These are phyloP conservation scores for Sinopyrophorus schimmeli DNA, from an alignment of 2,888 invertebrate genomes.

Conservation along the genomic window DNA sequence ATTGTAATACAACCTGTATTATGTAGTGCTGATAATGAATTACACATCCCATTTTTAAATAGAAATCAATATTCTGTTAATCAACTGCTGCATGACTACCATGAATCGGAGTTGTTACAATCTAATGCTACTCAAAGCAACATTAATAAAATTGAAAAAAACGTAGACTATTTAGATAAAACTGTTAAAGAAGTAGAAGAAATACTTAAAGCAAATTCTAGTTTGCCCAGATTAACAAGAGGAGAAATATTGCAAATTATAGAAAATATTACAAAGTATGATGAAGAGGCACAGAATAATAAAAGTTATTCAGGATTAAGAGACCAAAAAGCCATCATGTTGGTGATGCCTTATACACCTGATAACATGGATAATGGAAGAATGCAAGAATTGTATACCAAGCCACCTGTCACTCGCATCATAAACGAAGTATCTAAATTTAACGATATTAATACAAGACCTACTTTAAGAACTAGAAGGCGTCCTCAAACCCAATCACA, in stretches of 20 bases:
- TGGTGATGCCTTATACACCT: slow-evolving; percentile 68
- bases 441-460: slow-evolving; percentile 21
- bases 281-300: slow-evolving; percentile 44
- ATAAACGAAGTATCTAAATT: slow-evolving; percentile 49
- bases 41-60: no score
- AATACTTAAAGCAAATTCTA: slow-evolving; percentile 63
- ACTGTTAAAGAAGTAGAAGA: slow-evolving; percentile 71
- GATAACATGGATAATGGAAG: slow-evolving; percentile 58
- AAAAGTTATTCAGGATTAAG: slow-evolving; percentile 50
- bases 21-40: no score
- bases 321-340: slow-evolving; percentile 62
- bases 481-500: slow-evolving; percentile 3
- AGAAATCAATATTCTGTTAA: no score
- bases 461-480: slow-evolving; percentile 24
- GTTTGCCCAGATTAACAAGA: slow-evolving; percentile 66
- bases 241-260: slow-evolving; percentile 69
- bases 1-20: no score
- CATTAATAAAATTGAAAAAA: slow-evolving; percentile 8
- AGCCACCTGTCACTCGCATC: slow-evolving; percentile 65
- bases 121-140: neutral
- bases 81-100: no score
- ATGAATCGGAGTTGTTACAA: no score
- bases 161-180: slow-evolving; percentile 54
- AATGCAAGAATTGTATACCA: slow-evolving; percentile 68
- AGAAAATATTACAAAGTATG: slow-evolving; percentile 65